Conservation (phyloP, 2,797 vertebrate genomes). For the Trachurus trachurus region DNA sequence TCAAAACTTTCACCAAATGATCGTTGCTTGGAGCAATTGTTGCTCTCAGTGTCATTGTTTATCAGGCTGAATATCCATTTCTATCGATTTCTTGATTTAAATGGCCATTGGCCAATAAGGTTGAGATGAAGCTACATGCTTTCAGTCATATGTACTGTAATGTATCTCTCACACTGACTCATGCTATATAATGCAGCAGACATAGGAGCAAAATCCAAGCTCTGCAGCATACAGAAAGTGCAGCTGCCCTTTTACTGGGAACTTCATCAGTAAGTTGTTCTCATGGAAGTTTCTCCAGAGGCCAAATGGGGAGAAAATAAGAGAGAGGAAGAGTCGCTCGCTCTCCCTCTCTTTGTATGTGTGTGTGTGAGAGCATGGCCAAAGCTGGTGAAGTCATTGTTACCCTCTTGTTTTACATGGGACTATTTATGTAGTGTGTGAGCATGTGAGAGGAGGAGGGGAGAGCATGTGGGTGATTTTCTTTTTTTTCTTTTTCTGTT, state of each 20-base stretch:
- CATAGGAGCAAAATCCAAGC: conserved; percentile 11
- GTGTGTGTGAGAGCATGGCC: conserved; percentile 48
- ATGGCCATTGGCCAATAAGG: background rate
- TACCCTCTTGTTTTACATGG: conserved; percentile 79
- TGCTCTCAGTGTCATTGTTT: background rate
- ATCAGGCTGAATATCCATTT: background rate
- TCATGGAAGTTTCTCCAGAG: conserved; percentile 76
- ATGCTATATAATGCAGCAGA: background rate
- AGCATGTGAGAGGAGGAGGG: conserved; percentile 40
- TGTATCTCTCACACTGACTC: background rate
- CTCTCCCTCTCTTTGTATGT: background rate
- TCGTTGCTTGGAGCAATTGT: background rate
- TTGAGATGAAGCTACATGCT: background rate
- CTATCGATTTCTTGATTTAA: background rate
- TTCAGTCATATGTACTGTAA: background rate
- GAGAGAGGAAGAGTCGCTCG: conserved; percentile 9
- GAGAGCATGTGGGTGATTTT: conserved; percentile 21
- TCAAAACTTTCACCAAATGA: background rate
- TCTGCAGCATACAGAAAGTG: conserved; percentile 42
- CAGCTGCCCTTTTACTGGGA: conserved; percentile 77
- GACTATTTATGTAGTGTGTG: conserved; percentile 67
- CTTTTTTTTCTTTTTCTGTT: conserved; percentile 1
- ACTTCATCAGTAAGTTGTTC: conserved; percentile 78
- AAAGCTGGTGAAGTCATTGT: conserved; percentile 80
- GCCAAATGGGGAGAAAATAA: conserved; percentile 73